phyloP scores from a whole-genome alignment of 2,888 invertebrate species.

The Clusia tigrina region DNA sequence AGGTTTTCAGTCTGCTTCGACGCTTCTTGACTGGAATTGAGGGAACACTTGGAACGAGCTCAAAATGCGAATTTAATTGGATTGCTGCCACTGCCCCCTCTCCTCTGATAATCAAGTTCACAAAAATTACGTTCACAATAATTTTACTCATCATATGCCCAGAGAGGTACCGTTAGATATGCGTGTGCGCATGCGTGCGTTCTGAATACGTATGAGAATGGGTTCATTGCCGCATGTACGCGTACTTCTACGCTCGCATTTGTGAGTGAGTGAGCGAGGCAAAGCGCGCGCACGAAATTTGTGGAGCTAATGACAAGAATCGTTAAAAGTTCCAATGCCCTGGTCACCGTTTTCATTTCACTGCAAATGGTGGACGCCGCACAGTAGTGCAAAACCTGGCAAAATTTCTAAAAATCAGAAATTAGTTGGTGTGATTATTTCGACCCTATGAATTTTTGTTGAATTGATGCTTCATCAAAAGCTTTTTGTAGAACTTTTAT shows the following conservation, averaged over 20 bases:
- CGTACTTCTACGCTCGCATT: neutral
- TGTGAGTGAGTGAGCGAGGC: too few species aligned
- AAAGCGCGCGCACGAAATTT: neutral
- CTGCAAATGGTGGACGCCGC: too few species aligned
- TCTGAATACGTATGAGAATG: neutral
- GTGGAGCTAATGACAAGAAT: neutral
- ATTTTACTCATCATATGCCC: slow-evolving; percentile 3
- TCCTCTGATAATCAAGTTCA: neutral
- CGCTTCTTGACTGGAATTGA: neutral
- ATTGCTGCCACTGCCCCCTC: neutral
- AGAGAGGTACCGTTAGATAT: neutral
- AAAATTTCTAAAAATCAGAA: too few species aligned
- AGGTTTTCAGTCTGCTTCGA: too few species aligned
- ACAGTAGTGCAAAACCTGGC: too few species aligned
- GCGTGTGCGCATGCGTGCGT: neutral
- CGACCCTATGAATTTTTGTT: too few species aligned
- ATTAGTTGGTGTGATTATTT: too few species aligned
- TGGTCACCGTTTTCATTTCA: too few species aligned
- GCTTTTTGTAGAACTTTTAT: too few species aligned
- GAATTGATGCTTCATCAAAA: too few species aligned
- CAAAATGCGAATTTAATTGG: neutral
- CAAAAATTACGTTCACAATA: slow-evolving; percentile 4
- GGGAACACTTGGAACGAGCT: neutral
- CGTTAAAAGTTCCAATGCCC: neutral
- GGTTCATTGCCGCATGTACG: neutral